Conservation (phyloP, 2,113 vertebrate species). For the Podocnemis expansa region DNA sequence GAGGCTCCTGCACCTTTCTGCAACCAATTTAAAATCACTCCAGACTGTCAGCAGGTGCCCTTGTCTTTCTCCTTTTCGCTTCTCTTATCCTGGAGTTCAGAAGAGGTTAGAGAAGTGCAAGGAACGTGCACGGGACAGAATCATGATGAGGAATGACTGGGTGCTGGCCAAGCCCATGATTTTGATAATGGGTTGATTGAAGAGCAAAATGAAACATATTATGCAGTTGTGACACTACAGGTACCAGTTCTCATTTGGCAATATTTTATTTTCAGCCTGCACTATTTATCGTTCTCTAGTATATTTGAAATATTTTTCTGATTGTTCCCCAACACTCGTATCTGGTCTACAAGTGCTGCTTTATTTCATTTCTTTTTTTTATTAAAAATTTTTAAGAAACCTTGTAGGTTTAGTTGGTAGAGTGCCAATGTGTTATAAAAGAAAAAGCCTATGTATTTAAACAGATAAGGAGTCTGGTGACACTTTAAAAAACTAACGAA, state of each 20-base stretch:
- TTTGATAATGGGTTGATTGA: background rate
- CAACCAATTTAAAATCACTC: background rate
- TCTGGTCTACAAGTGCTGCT: background rate
- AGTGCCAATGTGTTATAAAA: background rate
- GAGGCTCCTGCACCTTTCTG: background rate
- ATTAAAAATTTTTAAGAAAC: background rate
- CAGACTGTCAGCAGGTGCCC: background rate
- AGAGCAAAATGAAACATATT: background rate
- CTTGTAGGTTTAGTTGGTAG: background rate
- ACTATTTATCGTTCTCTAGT: background rate
- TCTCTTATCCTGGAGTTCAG: background rate
- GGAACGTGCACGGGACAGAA: rapidly evolving
- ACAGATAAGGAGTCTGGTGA: no score
- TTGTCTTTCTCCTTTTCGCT: background rate
- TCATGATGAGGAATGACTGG: background rate
- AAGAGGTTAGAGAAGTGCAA: rapidly evolving
- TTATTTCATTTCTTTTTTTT: background rate
- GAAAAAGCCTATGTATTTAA: background rate
- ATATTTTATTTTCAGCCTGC: background rate
- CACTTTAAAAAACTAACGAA: no score
- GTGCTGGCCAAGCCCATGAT: background rate
- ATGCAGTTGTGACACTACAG: background rate
- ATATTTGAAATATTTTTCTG: background rate
- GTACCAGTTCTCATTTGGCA: background rate
- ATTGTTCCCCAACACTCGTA: background rate